These are phyloP conservation scores for Erebia epiphron DNA, from an alignment of 2,888 invertebrate species.

Conservation along the genomic window DNA sequence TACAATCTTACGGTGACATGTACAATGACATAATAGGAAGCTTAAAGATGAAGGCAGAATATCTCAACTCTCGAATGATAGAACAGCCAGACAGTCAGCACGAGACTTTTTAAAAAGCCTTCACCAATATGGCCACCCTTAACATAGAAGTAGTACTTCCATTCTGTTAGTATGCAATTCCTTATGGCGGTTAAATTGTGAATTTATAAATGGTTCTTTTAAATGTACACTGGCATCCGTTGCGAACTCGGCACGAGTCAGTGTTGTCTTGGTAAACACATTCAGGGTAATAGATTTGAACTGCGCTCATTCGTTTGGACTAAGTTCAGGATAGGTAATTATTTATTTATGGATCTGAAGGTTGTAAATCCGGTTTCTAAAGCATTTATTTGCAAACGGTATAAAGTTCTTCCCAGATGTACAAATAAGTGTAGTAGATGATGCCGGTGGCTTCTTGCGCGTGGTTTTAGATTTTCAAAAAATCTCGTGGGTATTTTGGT, in stretches of 20 bases:
- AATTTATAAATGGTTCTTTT: constrained; percentile 26
- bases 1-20: no score
- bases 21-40: no score
- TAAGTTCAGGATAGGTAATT: not conserved
- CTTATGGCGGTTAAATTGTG: constrained; percentile 35
- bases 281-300: constrained; percentile 17
- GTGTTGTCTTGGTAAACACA: constrained; percentile 15
- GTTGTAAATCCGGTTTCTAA: not conserved
- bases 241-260: not conserved
- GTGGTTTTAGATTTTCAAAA: no score
- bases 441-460: no score
- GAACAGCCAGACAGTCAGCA: no score
- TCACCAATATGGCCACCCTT: constrained; percentile 6
- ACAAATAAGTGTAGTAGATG: no score
- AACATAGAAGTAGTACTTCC: constrained; percentile 29
- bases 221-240: constrained; percentile 26
- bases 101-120: not conserved
- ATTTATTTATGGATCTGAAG: not conserved
- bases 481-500: no score
- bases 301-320: constrained; percentile 12
- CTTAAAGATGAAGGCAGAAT: no score
- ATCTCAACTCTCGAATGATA: no score
- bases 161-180: constrained; percentile 35
- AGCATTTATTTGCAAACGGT: no score
- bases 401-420: no score